Evolutionary conservation across 2,888 invertebrate species (phyloP), one percentile per base, ranked within the genome.

Genomic region (Rhimphoctona megacephalus): DNA sequence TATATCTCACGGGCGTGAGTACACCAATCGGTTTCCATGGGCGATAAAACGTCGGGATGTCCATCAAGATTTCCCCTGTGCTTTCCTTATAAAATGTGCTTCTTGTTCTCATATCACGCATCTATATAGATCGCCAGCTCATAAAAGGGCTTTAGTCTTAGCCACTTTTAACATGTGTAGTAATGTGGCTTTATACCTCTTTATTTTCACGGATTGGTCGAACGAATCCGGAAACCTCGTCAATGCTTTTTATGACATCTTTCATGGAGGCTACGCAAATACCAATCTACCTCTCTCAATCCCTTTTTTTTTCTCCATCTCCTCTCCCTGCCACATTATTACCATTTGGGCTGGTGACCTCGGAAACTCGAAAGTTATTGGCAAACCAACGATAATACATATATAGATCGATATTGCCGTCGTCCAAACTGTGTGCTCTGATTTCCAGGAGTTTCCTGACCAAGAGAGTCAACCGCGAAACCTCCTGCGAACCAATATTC

Each of bases 391-490:
- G 25, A n/a, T 25, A 19, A 66, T 64, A 52, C n/a, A 22, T 36
- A 67, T 52, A 49, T 17, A 46, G 25, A 11, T 36, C 14, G 36
- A 81, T 70, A 72, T 61, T 36, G 52, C 36, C 61, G 22, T 61
- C 64, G 72, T 61, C 72, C 54, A 80, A 80, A 80, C 70, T 49
- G 79, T 54, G 30, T 22, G 46, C 74, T 74, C 74, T 69, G 82
- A 76, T 74, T 82, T 85, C 82, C 76, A 17, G 57, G 49, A 74
- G 69, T 79, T 57, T 86, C 83, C 80, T 70, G 76, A 83, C 76
- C 76, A 57, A 43, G 69, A 36, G 46, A 46, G 30, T 57, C 61
- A 49, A 80, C 17, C 72, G 33, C 43, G 17, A 72, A 80, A 69
- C 22, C 57, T 70, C 72, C 43, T 83, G 61, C 70, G 70, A 76